Evolutionary conservation across 2,797 vertebrate species (phyloP).

Genomic region (Bradypus variegatus): DNA sequence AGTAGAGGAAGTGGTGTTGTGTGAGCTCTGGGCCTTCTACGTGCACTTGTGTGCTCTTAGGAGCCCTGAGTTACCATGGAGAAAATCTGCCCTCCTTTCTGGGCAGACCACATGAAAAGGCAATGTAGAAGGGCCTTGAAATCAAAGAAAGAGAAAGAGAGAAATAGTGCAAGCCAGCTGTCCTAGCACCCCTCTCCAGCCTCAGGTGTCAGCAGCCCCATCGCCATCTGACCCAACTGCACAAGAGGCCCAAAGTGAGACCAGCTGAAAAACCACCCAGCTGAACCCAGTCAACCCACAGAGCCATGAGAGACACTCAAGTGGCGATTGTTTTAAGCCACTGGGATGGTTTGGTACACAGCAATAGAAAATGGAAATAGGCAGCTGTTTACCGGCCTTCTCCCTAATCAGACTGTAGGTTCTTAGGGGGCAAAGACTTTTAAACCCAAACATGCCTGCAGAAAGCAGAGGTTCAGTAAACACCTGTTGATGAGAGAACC

Average conservation of each 20-base stretch:
- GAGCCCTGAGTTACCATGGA: background rate
- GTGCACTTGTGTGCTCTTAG: background rate
- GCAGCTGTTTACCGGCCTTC: background rate
- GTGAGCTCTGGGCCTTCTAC: background rate
- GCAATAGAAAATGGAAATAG: background rate
- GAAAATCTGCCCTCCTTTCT: background rate
- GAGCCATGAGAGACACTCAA: background rate
- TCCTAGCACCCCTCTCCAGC: background rate
- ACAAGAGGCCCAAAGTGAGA: background rate
- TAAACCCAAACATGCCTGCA: background rate
- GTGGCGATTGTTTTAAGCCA: background rate
- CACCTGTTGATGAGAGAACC: background rate
- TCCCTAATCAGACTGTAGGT: background rate
- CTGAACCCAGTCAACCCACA: background rate
- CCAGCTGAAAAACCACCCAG: background rate
- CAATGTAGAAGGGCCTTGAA: background rate
- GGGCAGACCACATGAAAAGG: background rate
- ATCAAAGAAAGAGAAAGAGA: background rate
- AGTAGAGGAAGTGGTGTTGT: background rate
- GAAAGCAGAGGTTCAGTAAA: background rate
- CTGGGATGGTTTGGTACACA: background rate
- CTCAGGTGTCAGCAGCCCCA: too few relatives aligned
- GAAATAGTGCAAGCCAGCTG: too few relatives aligned
- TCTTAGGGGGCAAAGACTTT: background rate
- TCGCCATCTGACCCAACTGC: background rate